Percentiles rank a stretch among this genome's conserved stretches.
These are phyloP conservation scores for Gonatopus flavifemur DNA, from an alignment of 1,140 invertebrate species.

Conservation along the genomic window DNA sequence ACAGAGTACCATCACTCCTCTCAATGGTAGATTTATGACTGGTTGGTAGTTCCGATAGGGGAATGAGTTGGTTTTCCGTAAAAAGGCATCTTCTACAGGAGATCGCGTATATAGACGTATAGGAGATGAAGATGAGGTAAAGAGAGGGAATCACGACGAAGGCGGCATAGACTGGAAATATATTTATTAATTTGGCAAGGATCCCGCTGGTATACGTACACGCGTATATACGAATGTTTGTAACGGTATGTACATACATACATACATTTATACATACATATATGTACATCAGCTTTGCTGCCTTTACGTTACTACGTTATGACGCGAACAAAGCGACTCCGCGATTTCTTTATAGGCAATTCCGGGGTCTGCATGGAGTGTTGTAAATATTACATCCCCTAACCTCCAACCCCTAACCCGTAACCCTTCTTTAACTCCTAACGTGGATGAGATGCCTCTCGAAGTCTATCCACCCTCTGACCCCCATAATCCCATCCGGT, in stretches of 20 bases:
- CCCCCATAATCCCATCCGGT: background rate
- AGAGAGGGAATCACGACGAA: conserved; percentile 2
- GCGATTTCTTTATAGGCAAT: conserved; percentile 60
- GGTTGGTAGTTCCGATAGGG: conserved; percentile 19
- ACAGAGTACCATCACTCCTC: too few species aligned
- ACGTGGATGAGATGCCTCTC: too few species aligned
- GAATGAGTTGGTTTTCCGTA: background rate
- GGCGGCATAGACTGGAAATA: conserved; percentile 47
- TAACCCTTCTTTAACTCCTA: conserved; percentile 17
- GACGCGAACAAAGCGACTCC: conserved; percentile 56
- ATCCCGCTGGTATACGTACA: conserved; percentile 46
- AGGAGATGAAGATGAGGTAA: background rate
- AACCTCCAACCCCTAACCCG: conserved; percentile 1
- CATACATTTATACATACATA: too few species aligned
- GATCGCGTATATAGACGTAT: background rate
- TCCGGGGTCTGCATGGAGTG: conserved; percentile 45
- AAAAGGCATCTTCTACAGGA: too few species aligned
- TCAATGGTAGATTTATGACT: conserved; percentile 46
- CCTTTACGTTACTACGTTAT: conserved; percentile 54
- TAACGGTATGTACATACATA: too few species aligned
- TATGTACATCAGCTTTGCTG: too few species aligned
- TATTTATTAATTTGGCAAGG: conserved; percentile 60
- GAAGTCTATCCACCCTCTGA: background rate
- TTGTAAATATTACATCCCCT: conserved; percentile 47
- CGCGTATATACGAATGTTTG: too few species aligned